Evolutionary conservation across 2,888 invertebrate species (phyloP).

Genomic region (Hydrotaea cyrtoneurina): DNA sequence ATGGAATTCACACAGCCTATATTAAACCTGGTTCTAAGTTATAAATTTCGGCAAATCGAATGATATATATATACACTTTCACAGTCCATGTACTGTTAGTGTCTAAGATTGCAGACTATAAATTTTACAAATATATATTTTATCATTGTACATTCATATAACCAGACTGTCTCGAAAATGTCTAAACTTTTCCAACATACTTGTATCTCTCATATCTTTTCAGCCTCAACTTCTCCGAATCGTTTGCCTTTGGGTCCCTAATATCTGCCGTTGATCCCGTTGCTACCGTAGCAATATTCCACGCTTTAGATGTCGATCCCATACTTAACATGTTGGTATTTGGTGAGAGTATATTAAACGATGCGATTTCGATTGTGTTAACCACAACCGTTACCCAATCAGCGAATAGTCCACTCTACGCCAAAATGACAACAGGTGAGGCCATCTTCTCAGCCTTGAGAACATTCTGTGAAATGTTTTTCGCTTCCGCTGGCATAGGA

Average conservation of each 20-base stretch:
- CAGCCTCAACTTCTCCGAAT: constrained; percentile 95
- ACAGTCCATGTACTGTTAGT: too few relatives aligned
- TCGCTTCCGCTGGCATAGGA: constrained; percentile 98
- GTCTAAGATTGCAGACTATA: too few relatives aligned
- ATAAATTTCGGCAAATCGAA: too few relatives aligned
- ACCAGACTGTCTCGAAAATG: too few relatives aligned
- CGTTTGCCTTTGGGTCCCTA: constrained; percentile 97
- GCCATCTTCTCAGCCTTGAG: constrained; percentile 94
- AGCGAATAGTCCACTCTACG: constrained; percentile 84
- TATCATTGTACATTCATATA: too few relatives aligned
- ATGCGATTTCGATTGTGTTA: constrained; percentile 98
- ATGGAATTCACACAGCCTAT: too few relatives aligned
- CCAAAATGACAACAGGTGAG: constrained; percentile 85
- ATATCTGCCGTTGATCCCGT: constrained; percentile 99
- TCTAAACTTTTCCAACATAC: too few relatives aligned
- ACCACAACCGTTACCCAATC: constrained; percentile 93
- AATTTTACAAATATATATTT: too few relatives aligned
- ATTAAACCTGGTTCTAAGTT: too few relatives aligned
- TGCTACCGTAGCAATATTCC: constrained; percentile 99
- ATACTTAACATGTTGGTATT: constrained; percentile 99
- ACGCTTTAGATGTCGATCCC: constrained; percentile 97
- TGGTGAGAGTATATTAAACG: constrained; percentile 91
- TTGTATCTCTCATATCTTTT: constrained; percentile 80
- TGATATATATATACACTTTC: too few relatives aligned
- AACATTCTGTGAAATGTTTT: constrained; percentile 97